These are phyloP conservation scores for Aphis gossypii DNA, from an alignment of 1,140 invertebrate genomes.

Conservation along the genomic window DNA sequence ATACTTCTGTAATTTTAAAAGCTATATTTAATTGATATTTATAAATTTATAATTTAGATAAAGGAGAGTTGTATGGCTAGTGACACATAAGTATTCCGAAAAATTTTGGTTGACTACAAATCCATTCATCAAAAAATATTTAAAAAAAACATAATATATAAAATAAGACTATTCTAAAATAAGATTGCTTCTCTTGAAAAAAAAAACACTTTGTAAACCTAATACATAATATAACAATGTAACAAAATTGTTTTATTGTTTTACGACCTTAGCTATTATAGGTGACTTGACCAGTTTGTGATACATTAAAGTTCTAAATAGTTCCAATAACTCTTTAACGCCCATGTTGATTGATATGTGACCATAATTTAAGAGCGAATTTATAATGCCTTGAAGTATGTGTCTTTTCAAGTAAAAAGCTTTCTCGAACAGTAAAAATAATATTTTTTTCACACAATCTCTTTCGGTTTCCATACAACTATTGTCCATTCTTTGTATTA, in stretches of 20 bases:
- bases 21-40: too few species aligned
- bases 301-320: neutral
- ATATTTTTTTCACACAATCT: neutral
- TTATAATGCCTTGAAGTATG: neutral
- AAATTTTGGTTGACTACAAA: too few species aligned
- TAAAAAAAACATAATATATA: too few species aligned
- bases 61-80: too few species aligned
- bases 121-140: too few species aligned
- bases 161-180: too few species aligned
- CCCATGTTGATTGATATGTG: neutral
- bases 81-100: too few species aligned
- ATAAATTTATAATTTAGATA: too few species aligned
- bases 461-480: conserved; percentile 31
- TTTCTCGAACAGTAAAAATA: neutral
- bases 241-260: neutral
- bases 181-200: too few species aligned
- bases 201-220: too few species aligned
- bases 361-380: neutral
- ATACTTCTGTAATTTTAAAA: too few species aligned
- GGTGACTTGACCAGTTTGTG: neutral
- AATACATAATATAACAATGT: too few species aligned
- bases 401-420: neutral
- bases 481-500: neutral
- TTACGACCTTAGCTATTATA: neutral
- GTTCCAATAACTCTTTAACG: conserved; percentile 27